Evolutionary conservation across 2,797 vertebrate species (phyloP).

Genomic region (Chloroceryle amazona): DNA sequence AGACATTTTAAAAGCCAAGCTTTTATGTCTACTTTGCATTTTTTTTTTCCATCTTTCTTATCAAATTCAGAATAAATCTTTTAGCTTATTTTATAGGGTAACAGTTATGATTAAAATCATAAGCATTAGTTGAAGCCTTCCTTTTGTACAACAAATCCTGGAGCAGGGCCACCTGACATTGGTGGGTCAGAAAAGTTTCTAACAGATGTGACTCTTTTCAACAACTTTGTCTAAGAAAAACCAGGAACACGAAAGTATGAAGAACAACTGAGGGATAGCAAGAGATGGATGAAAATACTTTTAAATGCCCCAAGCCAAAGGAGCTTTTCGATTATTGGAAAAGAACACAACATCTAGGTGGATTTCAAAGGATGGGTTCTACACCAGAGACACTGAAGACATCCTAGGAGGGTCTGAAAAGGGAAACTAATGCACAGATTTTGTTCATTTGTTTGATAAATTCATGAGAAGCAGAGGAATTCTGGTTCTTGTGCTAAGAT

Average conservation of each 20-base stretch:
- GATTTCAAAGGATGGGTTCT: background rate
- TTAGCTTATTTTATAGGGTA: background rate
- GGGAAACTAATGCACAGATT: background rate
- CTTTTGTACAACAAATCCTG: background rate
- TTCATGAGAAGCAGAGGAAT: background rate
- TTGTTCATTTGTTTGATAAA: background rate
- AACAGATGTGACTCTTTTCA: background rate
- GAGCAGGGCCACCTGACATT: background rate
- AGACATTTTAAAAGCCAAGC: background rate
- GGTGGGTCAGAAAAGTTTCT: background rate
- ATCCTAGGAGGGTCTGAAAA: background rate
- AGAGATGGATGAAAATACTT: background rate
- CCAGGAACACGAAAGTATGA: accelerated
- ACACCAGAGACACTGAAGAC: background rate
- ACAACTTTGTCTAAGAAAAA: background rate
- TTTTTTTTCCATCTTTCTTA: background rate
- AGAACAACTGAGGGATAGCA: background rate
- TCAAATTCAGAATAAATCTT: background rate
- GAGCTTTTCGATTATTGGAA: accelerated
- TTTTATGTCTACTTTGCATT: background rate
- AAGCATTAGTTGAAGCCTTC: background rate
- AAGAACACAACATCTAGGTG: background rate
- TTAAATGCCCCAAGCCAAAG: background rate
- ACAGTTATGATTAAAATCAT: background rate
- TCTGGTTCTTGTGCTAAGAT: background rate